Evolutionary conservation across 2,797 vertebrate genomes (phyloP), one percentile per base, ranked within the genome.

Genomic region (Clarias platycephalus): DNA sequence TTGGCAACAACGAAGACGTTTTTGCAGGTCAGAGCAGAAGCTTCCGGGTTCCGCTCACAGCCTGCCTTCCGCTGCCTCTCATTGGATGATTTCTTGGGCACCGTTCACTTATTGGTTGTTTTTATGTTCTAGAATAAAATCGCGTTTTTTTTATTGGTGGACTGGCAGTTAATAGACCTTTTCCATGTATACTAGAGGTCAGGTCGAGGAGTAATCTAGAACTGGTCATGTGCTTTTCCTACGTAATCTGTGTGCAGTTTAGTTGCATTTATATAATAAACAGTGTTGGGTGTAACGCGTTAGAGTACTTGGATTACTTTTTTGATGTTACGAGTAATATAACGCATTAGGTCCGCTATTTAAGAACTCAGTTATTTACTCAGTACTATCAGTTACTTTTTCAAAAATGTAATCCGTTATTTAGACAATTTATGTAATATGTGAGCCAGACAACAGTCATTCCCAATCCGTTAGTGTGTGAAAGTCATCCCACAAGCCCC

Each of bases 21-120:
- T 1, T 86, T 71, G 80, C 80, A 81, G 84, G 87, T 89, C 85
- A 87, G 37, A 28, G 28, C 9, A 2, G 4, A 55, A 53, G 34
- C 31, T 80, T 85, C 77, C 86, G 83, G 40, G 80, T 24, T 84
- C 31, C 4, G 24, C 80, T 28, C 12, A 64, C 5, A n/a, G 0
- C 53, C 84, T 86, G 81, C 89, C 87, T 49, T 37, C 44, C 28
- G 2, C 8, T 2, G 6, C 9, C 31, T 13, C 18, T 81, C 37
- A 89, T 89, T 88, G 84, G 84, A 62, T 78, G 12, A 0, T 10
- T 22, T 8, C 55, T 53, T 16, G 77, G 31, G 18, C 28, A 28
- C 24, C 26, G 15, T 26, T 67, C 9, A 4, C 3, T 37, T 26
- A 89, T 81, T 87, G 88, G 88, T 53, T 70, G 7, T 0, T 81